phyloP scores from a whole-genome alignment of 2,113 vertebrate species.

The Corythoichthys intestinalis region DNA sequence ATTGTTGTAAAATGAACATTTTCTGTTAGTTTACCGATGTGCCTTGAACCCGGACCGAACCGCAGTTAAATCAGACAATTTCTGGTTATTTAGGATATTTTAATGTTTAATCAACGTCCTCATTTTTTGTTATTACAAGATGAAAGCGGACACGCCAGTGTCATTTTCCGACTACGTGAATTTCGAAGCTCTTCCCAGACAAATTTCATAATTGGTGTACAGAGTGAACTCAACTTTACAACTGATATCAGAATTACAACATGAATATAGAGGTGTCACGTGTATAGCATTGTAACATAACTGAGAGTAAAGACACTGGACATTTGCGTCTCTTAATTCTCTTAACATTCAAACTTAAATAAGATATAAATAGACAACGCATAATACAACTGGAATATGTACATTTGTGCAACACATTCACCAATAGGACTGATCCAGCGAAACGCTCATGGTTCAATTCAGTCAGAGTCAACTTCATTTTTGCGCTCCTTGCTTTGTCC shows the following conservation, averaged over 20 bases:
- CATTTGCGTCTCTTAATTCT: conserved; percentile 9
- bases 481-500: conserved; percentile 86
- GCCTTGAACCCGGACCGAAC: too few relatives aligned
- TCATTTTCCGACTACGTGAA: too few relatives aligned
- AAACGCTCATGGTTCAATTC: conserved; percentile 78
- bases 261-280: conserved; percentile 38
- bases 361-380: conserved; percentile 75
- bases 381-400: conserved; percentile 68
- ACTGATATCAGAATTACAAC: background rate
- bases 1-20: too few relatives aligned
- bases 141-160: too few relatives aligned
- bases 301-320: conserved; percentile 12
- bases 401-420: conserved; percentile 83
- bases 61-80: too few relatives aligned
- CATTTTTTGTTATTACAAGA: too few relatives aligned
- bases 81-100: too few relatives aligned
- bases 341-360: conserved; percentile 65
- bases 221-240: background rate
- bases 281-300: conserved; percentile 39
- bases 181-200: background rate
- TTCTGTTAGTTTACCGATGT: too few relatives aligned
- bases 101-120: too few relatives aligned
- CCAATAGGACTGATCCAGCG: conserved; percentile 2
- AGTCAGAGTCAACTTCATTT: conserved; percentile 92
- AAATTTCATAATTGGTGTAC: background rate